Percentiles rank a stretch among this genome's conserved stretches.
phyloP scores from a whole-genome alignment of 2,888 invertebrate genomes.

The Neelides folsomi region DNA sequence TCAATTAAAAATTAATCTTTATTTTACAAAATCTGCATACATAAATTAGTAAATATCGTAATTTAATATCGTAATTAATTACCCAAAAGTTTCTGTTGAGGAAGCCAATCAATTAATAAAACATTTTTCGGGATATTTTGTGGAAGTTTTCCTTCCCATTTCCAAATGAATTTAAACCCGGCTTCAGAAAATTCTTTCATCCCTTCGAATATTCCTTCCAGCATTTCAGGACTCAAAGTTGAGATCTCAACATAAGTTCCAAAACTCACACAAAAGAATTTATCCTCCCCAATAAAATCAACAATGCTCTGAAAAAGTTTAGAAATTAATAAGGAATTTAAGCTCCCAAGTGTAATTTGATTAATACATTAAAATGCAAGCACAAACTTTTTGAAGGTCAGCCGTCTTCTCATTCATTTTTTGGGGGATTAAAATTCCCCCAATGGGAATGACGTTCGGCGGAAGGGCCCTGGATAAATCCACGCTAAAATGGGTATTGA shows the following conservation, averaged over 20 bases:
- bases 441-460: constrained; percentile 19
- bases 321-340: neutral
- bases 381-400: too few relatives aligned
- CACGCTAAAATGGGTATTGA: constrained; percentile 24
- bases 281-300: constrained; percentile 1
- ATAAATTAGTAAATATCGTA: too few relatives aligned
- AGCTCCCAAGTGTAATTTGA: neutral
- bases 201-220: constrained; percentile 16
- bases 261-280: constrained; percentile 10
- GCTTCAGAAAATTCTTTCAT: constrained; percentile 12
- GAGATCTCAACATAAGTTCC: constrained; percentile 7
- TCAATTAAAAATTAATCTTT: neutral
- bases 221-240: constrained; percentile 5
- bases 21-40: too few relatives aligned
- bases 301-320: constrained; percentile 4
- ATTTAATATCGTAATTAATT: constrained; percentile 1
- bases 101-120: constrained; percentile 30
- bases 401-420: neutral
- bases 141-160: constrained; percentile 17
- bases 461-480: constrained; percentile 27
- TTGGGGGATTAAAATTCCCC: constrained; percentile 11
- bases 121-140: constrained; percentile 37
- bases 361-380: too few relatives aligned
- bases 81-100: constrained; percentile 18
- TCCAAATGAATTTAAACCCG: constrained; percentile 21